A percentile compares a stretch with the other conserved stretches of the same genome.
Evolutionary conservation across 2,113 vertebrate genomes (phyloP).

Genomic region (Plotosus lineatus): DNA sequence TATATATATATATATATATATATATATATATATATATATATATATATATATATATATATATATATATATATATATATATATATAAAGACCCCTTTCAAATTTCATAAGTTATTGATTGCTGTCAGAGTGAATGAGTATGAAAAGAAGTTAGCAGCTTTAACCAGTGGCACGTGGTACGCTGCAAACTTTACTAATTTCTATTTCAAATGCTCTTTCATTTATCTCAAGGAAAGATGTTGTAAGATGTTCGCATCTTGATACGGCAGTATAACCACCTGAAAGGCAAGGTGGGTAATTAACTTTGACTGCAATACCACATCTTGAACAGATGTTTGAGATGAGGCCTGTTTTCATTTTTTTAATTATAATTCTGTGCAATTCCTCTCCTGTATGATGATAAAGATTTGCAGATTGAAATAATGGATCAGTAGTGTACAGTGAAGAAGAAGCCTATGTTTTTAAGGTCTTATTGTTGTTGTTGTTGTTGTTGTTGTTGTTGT

Average conservation of each 20-base stretch:
- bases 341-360: conserved; percentile 33
- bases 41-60: too few species aligned
- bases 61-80: too few species aligned
- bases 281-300: conserved; percentile 48
- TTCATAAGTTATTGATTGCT: too few species aligned
- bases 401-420: conserved; percentile 29
- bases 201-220: conserved; percentile 42
- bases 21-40: too few species aligned
- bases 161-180: neutral
- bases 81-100: too few species aligned
- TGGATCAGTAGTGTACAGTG: conserved; percentile 16
- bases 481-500: too few species aligned
- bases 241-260: conserved; percentile 35
- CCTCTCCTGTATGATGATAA: conserved; percentile 32
- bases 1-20: too few species aligned
- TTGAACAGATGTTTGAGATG: conserved; percentile 49
- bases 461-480: too few species aligned
- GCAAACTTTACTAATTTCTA: conserved; percentile 20
- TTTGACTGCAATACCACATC: conserved; percentile 40
- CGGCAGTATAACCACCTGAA: conserved; percentile 47
- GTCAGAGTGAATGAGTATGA: too few species aligned
- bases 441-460: too few species aligned
- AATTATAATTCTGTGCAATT: conserved; percentile 44
- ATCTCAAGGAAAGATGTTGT: conserved; percentile 23
- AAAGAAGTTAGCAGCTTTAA: too few species aligned